Evolutionary conservation across 2,797 vertebrate species (phyloP), one percentile per base, ranked within the genome.

Genomic region (Tokudaia muenninki): DNA sequence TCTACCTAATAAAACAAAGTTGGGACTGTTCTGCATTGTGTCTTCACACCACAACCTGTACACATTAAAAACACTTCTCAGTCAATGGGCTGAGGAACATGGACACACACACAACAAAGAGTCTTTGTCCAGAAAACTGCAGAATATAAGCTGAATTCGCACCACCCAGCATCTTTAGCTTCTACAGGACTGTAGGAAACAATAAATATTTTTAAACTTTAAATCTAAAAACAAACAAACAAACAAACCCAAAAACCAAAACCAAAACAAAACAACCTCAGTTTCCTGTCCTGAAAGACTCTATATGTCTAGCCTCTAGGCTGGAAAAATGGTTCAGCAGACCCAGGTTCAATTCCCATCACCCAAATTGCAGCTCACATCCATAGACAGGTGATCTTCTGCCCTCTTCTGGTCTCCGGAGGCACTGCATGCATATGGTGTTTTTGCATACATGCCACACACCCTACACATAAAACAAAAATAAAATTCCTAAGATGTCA

Each of bases 31-130:
- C 31, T 50, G 26, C 34, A 10, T 63, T 86, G 31, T 47, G 93
- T 92, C 61, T 97, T 84, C 59, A 24, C 78, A 83, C 17, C 1
- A 26, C 14, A 83, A 59, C 16, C 8, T 77, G 14, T 50, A 21
- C 29, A 90, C 82, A 63, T 82, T 83, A 88, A 77, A 88, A 77
- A 83, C 17, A 93, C 12, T 87, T 94, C 37, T 77, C 13, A 95
- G 52, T 50, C 55, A 75, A 82, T 13, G 61, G 47, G 77, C 2
- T 44, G 34, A 67, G 41, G 91, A 92, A 44, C 6, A 47, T 57
- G 74, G 78, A 24, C 13, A 87, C 4, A 79, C 50, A 10, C 50
- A 50, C 52, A 52, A 52, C 52, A 97, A 70, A n/a, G 52, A 87
- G 44, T 65, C 70, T 72, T 34, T 14, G 14, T 26, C 41, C 31